phyloP scores from a whole-genome alignment of 2,113 vertebrate species.

The Chaetura pelagica region DNA sequence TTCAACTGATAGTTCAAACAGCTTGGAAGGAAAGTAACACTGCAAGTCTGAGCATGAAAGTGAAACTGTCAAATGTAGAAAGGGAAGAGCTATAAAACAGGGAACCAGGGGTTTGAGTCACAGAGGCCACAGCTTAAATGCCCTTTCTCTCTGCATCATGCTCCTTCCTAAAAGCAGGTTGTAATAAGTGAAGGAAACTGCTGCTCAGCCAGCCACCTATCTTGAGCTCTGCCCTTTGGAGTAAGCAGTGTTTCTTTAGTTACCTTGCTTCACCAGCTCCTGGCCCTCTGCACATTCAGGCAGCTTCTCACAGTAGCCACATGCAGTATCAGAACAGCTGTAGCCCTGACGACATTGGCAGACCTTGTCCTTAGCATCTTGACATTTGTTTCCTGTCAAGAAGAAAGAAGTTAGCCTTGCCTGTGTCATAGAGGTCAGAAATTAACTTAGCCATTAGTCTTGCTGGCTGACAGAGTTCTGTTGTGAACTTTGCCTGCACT shows the following conservation, averaged over 20 bases:
- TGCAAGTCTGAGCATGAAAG: background rate
- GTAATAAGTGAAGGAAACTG: background rate
- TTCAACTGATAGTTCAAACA: background rate
- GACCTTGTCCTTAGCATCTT: accelerated
- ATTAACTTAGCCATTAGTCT: background rate
- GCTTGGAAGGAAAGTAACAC: background rate
- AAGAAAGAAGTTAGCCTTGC: background rate
- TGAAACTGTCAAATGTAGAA: background rate
- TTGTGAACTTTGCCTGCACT: background rate
- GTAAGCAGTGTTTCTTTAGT: background rate
- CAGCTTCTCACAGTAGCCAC: background rate
- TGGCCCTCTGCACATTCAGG: background rate
- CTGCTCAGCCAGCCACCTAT: background rate
- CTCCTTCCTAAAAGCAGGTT: background rate
- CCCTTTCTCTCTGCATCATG: background rate
- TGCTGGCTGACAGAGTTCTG: background rate
- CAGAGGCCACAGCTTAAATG: background rate
- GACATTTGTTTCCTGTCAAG: background rate
- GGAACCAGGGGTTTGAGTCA: background rate
- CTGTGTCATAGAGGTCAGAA: background rate
- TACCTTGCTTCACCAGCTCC: slow-evolving; percentile 7
- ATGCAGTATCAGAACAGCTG: accelerated
- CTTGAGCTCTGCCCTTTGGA: background rate
- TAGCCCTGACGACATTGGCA: background rate
- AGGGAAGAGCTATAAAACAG: background rate